Evolutionary conservation across 2,797 vertebrate species (phyloP).

Genomic region (Acridotheres tristis): DNA sequence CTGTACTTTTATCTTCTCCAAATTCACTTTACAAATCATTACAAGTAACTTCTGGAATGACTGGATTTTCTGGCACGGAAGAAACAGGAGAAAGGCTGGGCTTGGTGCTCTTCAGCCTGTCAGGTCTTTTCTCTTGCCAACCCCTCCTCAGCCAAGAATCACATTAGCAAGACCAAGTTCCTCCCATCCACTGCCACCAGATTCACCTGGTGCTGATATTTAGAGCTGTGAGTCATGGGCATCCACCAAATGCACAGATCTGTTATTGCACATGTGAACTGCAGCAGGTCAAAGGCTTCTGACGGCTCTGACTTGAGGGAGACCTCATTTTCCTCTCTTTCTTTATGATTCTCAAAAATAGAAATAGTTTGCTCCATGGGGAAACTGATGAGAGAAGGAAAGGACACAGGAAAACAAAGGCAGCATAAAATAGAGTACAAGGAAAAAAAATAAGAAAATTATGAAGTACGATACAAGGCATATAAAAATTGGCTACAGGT

Average conservation of each 20-base stretch:
- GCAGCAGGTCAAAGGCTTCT: background rate
- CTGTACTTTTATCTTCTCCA: background rate
- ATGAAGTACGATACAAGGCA: background rate
- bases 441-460: background rate
- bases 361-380: background rate
- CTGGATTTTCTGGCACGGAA: background rate
- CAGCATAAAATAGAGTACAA: background rate
- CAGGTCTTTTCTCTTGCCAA: background rate
- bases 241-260: background rate
- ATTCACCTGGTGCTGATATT: background rate
- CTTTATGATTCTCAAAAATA: background rate
- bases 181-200: background rate
- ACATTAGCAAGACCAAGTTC: background rate
- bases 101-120: background rate
- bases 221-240: background rate
- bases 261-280: rapidly evolving
- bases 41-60: background rate
- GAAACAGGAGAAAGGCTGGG: background rate
- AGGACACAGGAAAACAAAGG: background rate
- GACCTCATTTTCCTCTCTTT: background rate
- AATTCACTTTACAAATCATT: background rate
- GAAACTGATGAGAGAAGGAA: background rate
- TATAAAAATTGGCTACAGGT: background rate
- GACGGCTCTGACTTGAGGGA: background rate
- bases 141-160: background rate